phyloP scores from a whole-genome alignment of 1,140 invertebrate genomes.

The Drosophila seguyi region DNA sequence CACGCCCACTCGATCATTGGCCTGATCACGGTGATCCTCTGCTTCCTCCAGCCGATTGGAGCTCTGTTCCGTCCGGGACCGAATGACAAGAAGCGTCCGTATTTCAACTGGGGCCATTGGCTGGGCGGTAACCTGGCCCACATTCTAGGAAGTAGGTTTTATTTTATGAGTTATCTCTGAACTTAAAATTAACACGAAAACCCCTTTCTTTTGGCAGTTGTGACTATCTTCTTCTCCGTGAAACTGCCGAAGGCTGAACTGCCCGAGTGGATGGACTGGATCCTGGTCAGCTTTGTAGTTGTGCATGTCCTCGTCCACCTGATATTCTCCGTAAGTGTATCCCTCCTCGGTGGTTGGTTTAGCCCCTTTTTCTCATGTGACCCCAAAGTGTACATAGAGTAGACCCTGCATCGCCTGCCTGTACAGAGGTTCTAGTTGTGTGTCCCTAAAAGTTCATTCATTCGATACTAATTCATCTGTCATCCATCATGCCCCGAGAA shows the following conservation, averaged over 20 bases:
- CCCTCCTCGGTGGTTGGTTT: neutral
- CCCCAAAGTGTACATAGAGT: constrained; percentile 44
- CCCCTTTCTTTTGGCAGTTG: constrained; percentile 88
- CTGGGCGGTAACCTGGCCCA: constrained; percentile 96
- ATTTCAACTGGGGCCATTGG: constrained; percentile 99
- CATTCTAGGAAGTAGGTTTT: constrained; percentile 93
- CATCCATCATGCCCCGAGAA: constrained; percentile 31
- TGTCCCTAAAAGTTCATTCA: constrained; percentile 70
- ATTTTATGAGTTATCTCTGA: neutral
- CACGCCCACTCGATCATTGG: constrained; percentile 94
- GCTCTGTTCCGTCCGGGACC: constrained; percentile 92
- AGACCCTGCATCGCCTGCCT: constrained; percentile 66
- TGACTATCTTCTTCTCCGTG: constrained; percentile 96
- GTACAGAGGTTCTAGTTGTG: constrained; percentile 55
- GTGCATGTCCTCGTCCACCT: constrained; percentile 96
- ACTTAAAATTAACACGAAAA: neutral
- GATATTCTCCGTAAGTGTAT: constrained; percentile 92
- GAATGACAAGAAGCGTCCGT: constrained; percentile 90
- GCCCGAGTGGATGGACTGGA: constrained; percentile 94
- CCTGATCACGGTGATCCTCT: constrained; percentile 90
- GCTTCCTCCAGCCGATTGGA: constrained; percentile 94
- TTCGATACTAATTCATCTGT: constrained; percentile 72
- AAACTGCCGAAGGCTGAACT: constrained; percentile 93
- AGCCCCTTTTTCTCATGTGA: constrained; percentile 46
- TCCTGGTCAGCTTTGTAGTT: constrained; percentile 94